Evolutionary conservation across 2,113 vertebrate species (phyloP), one percentile per base, ranked within the genome.

Genomic region (Chamaetylas fuelleborni): DNA sequence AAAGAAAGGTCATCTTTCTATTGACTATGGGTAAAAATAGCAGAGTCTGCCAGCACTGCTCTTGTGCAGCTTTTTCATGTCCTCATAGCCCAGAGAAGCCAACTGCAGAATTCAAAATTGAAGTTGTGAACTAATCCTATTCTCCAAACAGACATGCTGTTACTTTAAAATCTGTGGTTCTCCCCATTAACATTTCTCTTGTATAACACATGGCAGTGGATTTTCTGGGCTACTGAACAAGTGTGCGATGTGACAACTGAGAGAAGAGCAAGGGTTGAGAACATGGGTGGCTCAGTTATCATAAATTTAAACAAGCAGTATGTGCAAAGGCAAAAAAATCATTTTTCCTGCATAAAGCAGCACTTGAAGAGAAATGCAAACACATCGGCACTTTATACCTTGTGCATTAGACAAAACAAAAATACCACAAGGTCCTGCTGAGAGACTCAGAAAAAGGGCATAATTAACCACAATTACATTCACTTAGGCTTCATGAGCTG

Each of bases 1-100:
- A 95, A 96, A 86, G 57, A 91, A 93, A 92, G 88, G 84, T 88
- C 66, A 76, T 79, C 33, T 78, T 95, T 96, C 81, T 92, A n/a
- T 78, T 94, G 90, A 80, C n/a, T 93, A 60, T 90, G 87, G 65
- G 88, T 96, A 95, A 97, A 98, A 98, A 98, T 95, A 97, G 92
- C 76, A 96, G 58, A 93, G 17, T 67, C 65, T 53, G 96, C 88
- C 57, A 96, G 94, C 80, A 73, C 47, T 93, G 73, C 50, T 96
- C 57, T 83, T 36, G 6, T 40, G 19, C 28, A 57, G 83, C 8
- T 90, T 97, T 97, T 96, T 91, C 61, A 82, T 83, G 29, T 90
- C 79, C 48, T 94, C 14, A 1, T 73, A 90, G 70, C 48, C 86
- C 47, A 92, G 38, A 82, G 77, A 86, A 79, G 20, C 42, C 83